These are phyloP conservation scores for Brachionus koreanus DNA, from an alignment of 1,140 invertebrate species.

Conservation along the genomic window DNA sequence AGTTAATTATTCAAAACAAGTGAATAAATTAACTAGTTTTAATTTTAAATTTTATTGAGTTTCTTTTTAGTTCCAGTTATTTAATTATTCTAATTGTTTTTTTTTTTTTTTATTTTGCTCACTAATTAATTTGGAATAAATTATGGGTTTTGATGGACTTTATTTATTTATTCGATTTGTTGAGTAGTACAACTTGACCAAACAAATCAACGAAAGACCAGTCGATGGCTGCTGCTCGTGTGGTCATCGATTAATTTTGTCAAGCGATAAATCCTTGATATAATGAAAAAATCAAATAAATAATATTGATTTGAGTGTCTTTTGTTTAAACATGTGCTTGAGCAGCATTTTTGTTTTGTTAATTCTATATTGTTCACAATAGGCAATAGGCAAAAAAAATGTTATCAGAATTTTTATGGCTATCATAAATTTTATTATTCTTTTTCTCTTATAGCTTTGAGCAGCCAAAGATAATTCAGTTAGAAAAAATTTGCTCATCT, in stretches of 20 bases:
- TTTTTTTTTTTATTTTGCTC: background rate
- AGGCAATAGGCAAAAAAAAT: background rate
- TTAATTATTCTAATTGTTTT: background rate
- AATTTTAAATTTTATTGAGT: background rate
- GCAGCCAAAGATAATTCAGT: background rate
- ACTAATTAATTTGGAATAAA: slow-evolving; percentile 7
- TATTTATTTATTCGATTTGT: too few species aligned
- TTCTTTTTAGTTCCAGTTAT: slow-evolving; percentile 24
- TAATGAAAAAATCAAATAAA: background rate
- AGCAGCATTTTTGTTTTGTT: background rate
- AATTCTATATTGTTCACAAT: background rate
- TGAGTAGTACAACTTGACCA: background rate
- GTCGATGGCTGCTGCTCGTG: background rate
- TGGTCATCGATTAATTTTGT: background rate
- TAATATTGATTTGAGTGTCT: background rate
- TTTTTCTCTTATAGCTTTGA: background rate
- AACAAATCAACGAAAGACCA: background rate
- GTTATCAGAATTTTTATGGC: slow-evolving; percentile 34
- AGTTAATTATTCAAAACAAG: background rate
- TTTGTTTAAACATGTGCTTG: slow-evolving; percentile 18
- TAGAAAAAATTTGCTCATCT: slow-evolving; percentile 24
- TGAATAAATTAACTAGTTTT: background rate
- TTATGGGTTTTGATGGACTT: background rate
- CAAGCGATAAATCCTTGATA: background rate
- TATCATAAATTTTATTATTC: slow-evolving; percentile 13